Base-by-base conservation (phyloP, 1,140 invertebrate species). In the Calycopis cecrops region DNA sequence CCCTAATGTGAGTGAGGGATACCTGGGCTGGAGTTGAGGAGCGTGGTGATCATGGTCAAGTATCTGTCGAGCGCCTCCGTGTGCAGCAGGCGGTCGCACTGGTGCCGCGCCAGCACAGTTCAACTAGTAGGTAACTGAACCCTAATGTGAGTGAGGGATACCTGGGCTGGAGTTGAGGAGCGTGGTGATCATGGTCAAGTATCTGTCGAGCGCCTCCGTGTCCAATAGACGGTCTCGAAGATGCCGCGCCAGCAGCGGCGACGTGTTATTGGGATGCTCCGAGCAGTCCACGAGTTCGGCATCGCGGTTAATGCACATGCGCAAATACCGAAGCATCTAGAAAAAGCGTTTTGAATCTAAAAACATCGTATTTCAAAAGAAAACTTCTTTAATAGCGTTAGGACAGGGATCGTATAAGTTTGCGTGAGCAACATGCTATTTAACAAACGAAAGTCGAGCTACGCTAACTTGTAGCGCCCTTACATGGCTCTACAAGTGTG, bases 261-360 rank as follows among this genome's bases (percentile, higher is more conserved):
- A 91, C 12, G 88, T 78, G 57, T 91, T 89, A 60, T 90, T 91
- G 0, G 92, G 92, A 82, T 93, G 92, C 28, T 83, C 77, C 0
- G 81, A 79, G 47, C 85, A 87, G 59, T 88, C 79, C 38, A 73
- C 75, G 7, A 88, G 66, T 18, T 74, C 63, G 0, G 87, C 85
- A 9, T 83, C 83, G 4, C 76, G 76, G 63, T 88, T 88, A 16
- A 97, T 79, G 72, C 94, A 96, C 66, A 95, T 88, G 3, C 94
- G 89, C 52, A 95, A 77, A 79, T 96, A 96, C 3, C 92, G 87
- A 6, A 96, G 78, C 58, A 96, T 92, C 93, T 95, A 71, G 16
- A 62, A 68, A 59, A 17, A 57, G 52, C 48, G 21, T 37, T 9
- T 48, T 21, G 9, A 9, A 11, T 6, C n/a, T 38, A 38, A 11